Evolutionary conservation across 2,113 vertebrate genomes (phyloP).

Genomic region (Himantopus leucocephalus): DNA sequence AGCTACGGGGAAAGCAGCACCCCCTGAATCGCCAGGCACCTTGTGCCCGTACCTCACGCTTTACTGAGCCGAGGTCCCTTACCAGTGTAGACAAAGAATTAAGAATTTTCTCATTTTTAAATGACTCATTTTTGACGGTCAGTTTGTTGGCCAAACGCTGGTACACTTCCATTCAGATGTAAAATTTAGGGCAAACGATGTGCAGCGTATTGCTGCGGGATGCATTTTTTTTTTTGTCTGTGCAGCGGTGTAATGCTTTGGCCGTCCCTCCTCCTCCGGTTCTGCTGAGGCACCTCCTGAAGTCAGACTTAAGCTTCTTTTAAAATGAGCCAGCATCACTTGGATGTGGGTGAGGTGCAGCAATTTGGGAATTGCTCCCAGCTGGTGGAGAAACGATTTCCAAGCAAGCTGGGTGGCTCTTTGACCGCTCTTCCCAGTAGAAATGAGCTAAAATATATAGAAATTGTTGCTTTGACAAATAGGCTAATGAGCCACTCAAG

Average conservation of each 20-base stretch:
- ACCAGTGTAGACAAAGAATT: neutral
- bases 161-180: neutral
- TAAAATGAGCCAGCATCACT: neutral
- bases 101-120: neutral
- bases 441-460: constrained; percentile 31
- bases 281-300: neutral
- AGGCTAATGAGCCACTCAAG: constrained; percentile 62
- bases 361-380: constrained; percentile 54
- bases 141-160: neutral
- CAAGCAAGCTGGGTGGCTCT: constrained; percentile 49
- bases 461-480: constrained; percentile 62
- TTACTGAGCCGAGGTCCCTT: neutral
- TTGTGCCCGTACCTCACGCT: neutral
- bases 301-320: neutral
- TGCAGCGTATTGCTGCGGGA: neutral
- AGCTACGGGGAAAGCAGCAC: neutral
- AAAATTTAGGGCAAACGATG: neutral
- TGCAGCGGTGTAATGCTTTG: neutral
- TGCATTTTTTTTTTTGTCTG: neutral
- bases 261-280: neutral
- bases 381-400: constrained; percentile 28
- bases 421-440: neutral
- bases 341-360: constrained; percentile 30
- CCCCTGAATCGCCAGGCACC: neutral
- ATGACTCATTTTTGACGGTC: neutral